Base-by-base conservation (phyloP, 2,888 invertebrate species). In the Meganola albula region DNA sequence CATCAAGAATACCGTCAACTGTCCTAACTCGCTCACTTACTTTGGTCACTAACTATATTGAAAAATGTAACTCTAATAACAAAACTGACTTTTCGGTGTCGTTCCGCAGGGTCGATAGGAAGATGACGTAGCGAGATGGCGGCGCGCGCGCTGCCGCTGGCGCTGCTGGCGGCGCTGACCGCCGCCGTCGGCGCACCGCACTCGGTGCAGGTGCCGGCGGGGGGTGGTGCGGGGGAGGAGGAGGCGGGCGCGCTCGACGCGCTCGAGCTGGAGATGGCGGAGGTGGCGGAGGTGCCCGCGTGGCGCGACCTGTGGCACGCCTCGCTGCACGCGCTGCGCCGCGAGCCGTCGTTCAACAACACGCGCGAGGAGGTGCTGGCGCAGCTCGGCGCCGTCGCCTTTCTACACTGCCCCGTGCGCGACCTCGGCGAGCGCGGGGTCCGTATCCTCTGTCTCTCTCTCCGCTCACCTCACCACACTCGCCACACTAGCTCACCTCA, bases 371-470 rank as follows among this genome's bases (percentile, higher is more conserved):
- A 93, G 71, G 89, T 92, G 48, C 90, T 92, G 27, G 93, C 90
- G 51, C 93, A 93, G 75, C 87, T 93, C 39, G 94, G 93, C 27
- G 90, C 91, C 34, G 90, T 92, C 24, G 93, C 93, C 45, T 93
- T 91, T 80, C 88, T 94, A 58, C 93, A 93, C 74, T 94, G 94
- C 76, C 90, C 92, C 63, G 93, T 93, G 62, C 88, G 92, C 37
- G 89, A 90, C 77, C 88, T 92, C 51, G 91, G 90, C 53, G 93
- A 94, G 71, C 86, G 93, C 63, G 91, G 91, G 58, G 91, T 91
- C 61, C 74, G 86, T 56, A 34, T 22, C 10, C 2, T 4, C 9
- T 6, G n/a, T n/a, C n/a, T n/a, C n/a, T n/a, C 6, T 6, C 5
- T 7, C 4, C 4, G 12, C 2, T 10, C 16, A 2, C 3, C 4